phyloP scores from a whole-genome alignment of 2,113 vertebrate species.

The Cromileptes altivelis region DNA sequence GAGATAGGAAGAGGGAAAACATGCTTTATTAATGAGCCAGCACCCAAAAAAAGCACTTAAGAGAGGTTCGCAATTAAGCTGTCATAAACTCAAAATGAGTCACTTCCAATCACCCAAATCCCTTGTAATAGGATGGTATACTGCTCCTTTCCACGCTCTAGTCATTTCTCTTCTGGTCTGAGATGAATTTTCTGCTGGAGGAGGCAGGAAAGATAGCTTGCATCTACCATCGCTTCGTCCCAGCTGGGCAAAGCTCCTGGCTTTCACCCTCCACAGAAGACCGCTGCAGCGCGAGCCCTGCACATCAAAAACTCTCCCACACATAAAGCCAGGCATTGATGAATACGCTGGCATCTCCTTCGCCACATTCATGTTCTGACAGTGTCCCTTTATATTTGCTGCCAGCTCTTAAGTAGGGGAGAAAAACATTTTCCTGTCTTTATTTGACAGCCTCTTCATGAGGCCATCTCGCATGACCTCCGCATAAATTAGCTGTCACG shows the following conservation, averaged over 20 bases:
- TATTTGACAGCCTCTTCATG: conserved; percentile 79
- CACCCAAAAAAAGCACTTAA: conserved; percentile 31
- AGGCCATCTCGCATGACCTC: conserved; percentile 68
- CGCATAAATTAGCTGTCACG: conserved; percentile 65
- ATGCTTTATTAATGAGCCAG: conserved; percentile 55
- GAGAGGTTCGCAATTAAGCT: conserved; percentile 42
- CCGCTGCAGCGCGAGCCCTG: conserved; percentile 55
- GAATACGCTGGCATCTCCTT: conserved; percentile 76
- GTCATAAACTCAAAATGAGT: conserved; percentile 34
- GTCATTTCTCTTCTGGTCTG: conserved; percentile 16
- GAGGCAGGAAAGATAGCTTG: conserved; percentile 63
- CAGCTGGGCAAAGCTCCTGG: conserved; percentile 79
- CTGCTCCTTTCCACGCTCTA: conserved; percentile 10
- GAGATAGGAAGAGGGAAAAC: conserved; percentile 9
- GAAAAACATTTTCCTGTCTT: conserved; percentile 80
- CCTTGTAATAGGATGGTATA: conserved; percentile 6
- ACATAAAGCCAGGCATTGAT: conserved; percentile 83
- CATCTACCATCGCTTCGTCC: conserved; percentile 53
- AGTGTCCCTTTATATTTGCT: conserved; percentile 80
- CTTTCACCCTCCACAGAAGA: conserved; percentile 67
- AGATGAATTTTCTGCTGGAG: conserved; percentile 36
- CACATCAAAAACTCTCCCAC: conserved; percentile 77
- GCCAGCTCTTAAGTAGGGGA: conserved; percentile 80
- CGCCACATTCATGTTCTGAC: conserved; percentile 78
- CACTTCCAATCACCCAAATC: conserved; percentile 23